Conservation (phyloP, 2,113 vertebrate species). For the Mesembrinibis cayennensis region DNA sequence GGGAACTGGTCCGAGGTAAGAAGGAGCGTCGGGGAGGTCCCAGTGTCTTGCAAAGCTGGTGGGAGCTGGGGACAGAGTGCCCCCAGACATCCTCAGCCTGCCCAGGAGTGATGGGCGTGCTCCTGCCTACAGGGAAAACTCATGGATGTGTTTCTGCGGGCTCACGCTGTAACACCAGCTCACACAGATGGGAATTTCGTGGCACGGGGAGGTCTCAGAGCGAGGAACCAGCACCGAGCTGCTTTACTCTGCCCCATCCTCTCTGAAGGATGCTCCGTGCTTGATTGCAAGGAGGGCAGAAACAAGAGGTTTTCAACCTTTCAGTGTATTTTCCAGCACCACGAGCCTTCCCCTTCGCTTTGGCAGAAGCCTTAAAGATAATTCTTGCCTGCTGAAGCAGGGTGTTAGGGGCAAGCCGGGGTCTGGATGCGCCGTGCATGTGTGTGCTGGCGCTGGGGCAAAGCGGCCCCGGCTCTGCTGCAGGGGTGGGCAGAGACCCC, state of each 20-base stretch:
- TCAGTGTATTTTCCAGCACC: not conserved
- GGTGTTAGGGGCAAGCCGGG: not conserved
- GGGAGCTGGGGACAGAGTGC: not conserved
- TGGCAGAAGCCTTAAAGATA: not conserved
- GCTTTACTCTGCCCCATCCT: not conserved
- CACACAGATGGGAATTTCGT: accelerated
- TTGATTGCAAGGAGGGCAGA: not conserved
- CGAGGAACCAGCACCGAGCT: accelerated
- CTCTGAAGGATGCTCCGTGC: not conserved
- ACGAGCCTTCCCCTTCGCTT: not conserved
- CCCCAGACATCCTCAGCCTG: not conserved
- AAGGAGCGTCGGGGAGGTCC: accelerated
- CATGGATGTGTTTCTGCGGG: accelerated
- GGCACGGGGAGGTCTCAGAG: not conserved
- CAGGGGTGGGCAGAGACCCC: not conserved
- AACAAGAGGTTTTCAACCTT: not conserved
- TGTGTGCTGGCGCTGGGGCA: not conserved
- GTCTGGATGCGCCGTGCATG: accelerated
- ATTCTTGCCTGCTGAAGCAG: not conserved
- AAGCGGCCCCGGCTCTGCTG: not conserved
- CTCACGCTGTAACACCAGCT: not conserved
- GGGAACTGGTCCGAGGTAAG: slow-evolving; percentile 91
- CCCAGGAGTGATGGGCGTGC: accelerated
- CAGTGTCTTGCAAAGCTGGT: accelerated
- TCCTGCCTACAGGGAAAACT: not conserved